Base-by-base conservation (phyloP, 2,113 vertebrate genomes). In the Odocoileus hemionus region DNA sequence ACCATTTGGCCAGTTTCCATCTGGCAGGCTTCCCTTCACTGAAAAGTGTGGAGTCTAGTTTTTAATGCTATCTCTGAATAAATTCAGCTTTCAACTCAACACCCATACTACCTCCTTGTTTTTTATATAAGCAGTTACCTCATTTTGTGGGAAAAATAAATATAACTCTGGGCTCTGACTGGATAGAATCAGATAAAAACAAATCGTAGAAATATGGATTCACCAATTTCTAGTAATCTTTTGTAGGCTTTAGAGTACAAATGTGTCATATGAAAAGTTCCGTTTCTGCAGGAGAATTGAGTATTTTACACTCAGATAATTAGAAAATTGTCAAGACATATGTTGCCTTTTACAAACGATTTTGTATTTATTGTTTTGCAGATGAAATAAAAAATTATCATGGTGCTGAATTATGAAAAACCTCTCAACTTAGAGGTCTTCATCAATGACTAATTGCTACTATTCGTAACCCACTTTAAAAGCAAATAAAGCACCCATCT, bases 381-480 rank as follows among this genome's bases (percentile, higher is more conserved):
- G 97, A 94, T 97, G 94, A 43, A 54, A 89, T 93, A 95, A 98
- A 98, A 97, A 98, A 98, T 97, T 97, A 58, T 88, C 79, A 47
- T 96, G 58, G 50, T 60, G 8, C 54, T 86, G 50, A 89, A 80
- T 98, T 95, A 94, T 92, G 74, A 85, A 96, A 98, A 74, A 61
- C 19, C 86, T 98, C 98, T 97, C 64, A 21, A 79, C 97, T 11
- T 1, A 95, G 55, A 96, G 61, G 58, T 96, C 97, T 97, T 96
- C 97, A 96, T 98, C 95, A 98, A 79, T 92, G 96, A 97, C 94
- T 98, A 98, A 98, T 87, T 98, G 79, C 74, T 97, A 89, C 94
- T 98, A 97, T 98, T 97, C 91, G 96, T 97, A 90, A 97, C 28
- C 67, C 94, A 96, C 55, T 97, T 98, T 96, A 96, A 95, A 98